phyloP scores from a whole-genome alignment of 2,888 invertebrate genomes.

The Torymus tubicola region DNA sequence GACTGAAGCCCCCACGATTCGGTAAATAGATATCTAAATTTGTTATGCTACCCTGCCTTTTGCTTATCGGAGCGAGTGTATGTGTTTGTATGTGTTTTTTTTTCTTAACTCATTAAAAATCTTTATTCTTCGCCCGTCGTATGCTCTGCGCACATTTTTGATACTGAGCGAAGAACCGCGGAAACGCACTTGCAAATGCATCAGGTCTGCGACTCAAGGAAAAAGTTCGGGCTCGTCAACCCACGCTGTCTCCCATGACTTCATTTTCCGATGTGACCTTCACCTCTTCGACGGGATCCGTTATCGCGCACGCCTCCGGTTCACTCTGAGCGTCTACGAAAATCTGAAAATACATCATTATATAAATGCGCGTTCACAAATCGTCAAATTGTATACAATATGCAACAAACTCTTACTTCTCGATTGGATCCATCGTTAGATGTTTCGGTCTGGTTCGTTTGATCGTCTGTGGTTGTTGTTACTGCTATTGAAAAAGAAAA shows the following conservation, averaged over 20 bases:
- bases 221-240: conserved; percentile 64
- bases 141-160: conserved; percentile 53
- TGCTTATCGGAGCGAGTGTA: conserved; percentile 50
- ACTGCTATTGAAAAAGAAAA: background rate
- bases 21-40: conserved; percentile 55
- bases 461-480: conserved; percentile 35
- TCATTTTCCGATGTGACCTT: conserved; percentile 68
- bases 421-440: conserved; percentile 57
- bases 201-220: conserved; percentile 52
- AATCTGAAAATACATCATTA: conserved; percentile 65
- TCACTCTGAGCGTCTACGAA: conserved; percentile 74
- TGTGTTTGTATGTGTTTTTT: background rate
- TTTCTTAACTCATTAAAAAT: conserved; percentile 32
- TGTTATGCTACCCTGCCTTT: conserved; percentile 55
- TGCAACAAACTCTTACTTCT: conserved; percentile 64
- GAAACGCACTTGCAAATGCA: conserved; percentile 59
- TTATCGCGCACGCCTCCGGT: conserved; percentile 63
- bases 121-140: conserved; percentile 43
- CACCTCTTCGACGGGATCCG: conserved; percentile 58
- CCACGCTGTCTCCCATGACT: conserved; percentile 73
- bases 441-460: conserved; percentile 57
- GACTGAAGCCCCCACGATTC: conserved; percentile 54
- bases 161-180: conserved; percentile 55
- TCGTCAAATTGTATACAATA: background rate
- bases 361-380: background rate